These are phyloP conservation scores for Kryptolebias marmoratus DNA, from an alignment of 2,113 vertebrate genomes.

Conservation along the genomic window DNA sequence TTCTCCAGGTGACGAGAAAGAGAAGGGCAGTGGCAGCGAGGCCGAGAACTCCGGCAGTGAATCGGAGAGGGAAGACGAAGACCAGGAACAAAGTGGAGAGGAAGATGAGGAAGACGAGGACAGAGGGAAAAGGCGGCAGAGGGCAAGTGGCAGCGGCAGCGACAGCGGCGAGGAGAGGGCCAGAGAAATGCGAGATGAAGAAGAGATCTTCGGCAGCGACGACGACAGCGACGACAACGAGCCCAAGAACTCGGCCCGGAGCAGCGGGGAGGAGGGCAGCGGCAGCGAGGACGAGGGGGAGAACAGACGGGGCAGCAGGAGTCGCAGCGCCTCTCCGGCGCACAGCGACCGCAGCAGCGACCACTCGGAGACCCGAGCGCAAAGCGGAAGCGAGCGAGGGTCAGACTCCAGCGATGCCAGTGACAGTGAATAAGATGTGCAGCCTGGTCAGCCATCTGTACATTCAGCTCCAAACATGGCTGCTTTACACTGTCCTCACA, in stretches of 20 bases:
- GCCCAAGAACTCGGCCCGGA: constrained; percentile 68
- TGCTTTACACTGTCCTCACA: not conserved
- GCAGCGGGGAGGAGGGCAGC: constrained; percentile 77
- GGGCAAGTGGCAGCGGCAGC: constrained; percentile 82
- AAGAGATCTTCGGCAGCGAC: constrained; percentile 93
- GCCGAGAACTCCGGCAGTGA: constrained; percentile 83
- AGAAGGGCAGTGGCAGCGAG: constrained; percentile 88
- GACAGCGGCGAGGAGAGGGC: constrained; percentile 82
- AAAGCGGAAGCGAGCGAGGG: constrained; percentile 82
- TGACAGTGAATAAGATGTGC: constrained; percentile 84
- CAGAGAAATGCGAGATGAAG: constrained; percentile 87
- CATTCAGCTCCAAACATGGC: constrained; percentile 15
- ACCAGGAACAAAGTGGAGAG: constrained; percentile 53
- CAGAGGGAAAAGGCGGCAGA: constrained; percentile 63
- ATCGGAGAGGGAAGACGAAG: constrained; percentile 80
- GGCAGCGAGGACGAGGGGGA: constrained; percentile 75
- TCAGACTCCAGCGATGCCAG: constrained; percentile 87
- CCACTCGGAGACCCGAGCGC: constrained; percentile 80
- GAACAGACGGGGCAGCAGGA: constrained; percentile 74
- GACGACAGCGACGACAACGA: constrained; percentile 85
- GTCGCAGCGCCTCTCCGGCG: constrained; percentile 83
- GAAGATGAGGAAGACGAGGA: constrained; percentile 68
- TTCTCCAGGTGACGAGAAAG: constrained; percentile 85
- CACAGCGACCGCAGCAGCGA: constrained; percentile 85
- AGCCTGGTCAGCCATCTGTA: not conserved